Evolutionary conservation across 2,797 vertebrate species (phyloP).

Genomic region (Cynopterus sphinx): DNA sequence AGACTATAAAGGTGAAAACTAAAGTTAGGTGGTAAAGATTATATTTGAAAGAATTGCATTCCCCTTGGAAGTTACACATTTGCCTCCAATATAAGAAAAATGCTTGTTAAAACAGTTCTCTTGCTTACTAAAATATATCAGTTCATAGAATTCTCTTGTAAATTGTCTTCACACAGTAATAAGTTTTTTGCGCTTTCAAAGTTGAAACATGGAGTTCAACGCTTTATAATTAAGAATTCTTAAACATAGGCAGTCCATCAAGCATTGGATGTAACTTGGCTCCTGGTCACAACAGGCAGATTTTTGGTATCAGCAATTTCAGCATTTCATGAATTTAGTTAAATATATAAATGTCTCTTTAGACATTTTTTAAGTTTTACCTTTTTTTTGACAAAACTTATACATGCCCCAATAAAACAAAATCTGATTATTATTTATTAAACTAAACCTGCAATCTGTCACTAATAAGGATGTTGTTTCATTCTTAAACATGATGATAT

Average conservation of each 20-base stretch:
- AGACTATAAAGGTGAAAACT: conserved; percentile 18
- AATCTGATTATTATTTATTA: background rate
- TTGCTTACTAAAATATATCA: conserved; percentile 2
- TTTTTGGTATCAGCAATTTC: background rate
- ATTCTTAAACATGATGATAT: background rate
- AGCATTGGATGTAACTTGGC: background rate
- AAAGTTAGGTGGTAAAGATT: background rate
- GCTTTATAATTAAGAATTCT: background rate
- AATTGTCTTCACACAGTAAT: background rate
- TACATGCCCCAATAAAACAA: background rate
- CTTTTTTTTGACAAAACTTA: background rate
- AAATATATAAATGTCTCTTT: background rate
- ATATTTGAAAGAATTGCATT: background rate
- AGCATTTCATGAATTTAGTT: background rate
- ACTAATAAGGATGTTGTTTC: background rate
- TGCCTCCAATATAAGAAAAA: background rate
- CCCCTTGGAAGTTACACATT: conserved; percentile 44
- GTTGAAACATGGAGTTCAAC: background rate
- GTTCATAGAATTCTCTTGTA: background rate
- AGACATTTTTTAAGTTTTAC: background rate
- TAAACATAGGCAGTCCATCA: background rate
- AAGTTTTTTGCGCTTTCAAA: background rate
- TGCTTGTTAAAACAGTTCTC: background rate
- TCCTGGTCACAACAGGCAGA: background rate
- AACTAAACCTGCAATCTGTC: background rate